Percentiles rank a stretch among this genome's conserved stretches.
Evolutionary conservation across 1,140 invertebrate genomes (phyloP).

Genomic region (Sitophilus oryzae): DNA sequence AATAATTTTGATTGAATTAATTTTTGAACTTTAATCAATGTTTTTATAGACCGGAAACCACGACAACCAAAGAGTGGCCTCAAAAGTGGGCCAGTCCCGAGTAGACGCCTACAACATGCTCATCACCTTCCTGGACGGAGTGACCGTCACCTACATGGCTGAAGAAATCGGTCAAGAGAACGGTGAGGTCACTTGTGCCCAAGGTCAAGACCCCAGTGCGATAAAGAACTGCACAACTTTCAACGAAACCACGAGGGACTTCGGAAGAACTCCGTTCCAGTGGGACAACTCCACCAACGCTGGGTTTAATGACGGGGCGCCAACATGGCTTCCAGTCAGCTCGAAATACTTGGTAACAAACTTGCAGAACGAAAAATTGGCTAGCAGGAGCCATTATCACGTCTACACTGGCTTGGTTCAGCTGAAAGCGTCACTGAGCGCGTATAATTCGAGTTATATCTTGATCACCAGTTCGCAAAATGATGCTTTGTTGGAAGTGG

Average conservation of each 20-base stretch:
- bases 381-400: conserved; percentile 27
- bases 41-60: conserved; percentile 48
- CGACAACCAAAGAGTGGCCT: conserved; percentile 48
- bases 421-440: conserved; percentile 2
- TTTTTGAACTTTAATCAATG: no score
- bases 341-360: conserved; percentile 54
- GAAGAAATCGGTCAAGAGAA: conserved; percentile 70
- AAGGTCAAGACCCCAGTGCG: conserved; percentile 48
- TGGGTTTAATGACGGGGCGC: conserved; percentile 44
- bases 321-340: conserved; percentile 61
- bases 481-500: not conserved
- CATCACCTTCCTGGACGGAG: conserved; percentile 54
- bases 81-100: conserved; percentile 42
- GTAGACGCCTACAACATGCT: conserved; percentile 51
- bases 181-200: conserved; percentile 47
- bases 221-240: conserved; percentile 41
- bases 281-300: conserved; percentile 59
- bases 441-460: conserved; percentile 6
- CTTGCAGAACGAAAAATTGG: conserved; percentile 29
- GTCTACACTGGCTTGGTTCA: conserved; percentile 23
- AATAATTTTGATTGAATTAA: no score
- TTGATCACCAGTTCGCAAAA: not conserved
- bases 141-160: conserved; percentile 70
- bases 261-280: conserved; percentile 59
- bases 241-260: conserved; percentile 42